A percentile compares a stretch with the other conserved stretches of the same genome.
These are phyloP conservation scores for Monochamus alternatus DNA, from an alignment of 2,888 invertebrate species.

Conservation along the genomic window DNA sequence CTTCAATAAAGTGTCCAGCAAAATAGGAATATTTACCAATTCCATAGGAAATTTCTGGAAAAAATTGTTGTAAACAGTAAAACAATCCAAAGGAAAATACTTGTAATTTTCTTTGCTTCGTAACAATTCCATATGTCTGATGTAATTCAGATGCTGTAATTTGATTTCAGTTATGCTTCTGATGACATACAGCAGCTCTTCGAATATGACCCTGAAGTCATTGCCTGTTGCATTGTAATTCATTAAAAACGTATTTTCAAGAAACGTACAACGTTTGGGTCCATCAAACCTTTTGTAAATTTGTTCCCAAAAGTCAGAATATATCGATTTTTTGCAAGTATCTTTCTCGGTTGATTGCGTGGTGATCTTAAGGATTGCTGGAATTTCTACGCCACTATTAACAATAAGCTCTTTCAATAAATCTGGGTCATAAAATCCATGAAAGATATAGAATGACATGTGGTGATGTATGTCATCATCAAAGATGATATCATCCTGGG, in stretches of 20 bases:
- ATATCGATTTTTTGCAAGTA: not conserved
- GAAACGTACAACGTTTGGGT: constrained; percentile 34
- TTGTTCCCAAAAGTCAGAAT: constrained; percentile 44
- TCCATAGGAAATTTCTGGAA: constrained; percentile 54
- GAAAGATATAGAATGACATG: constrained; percentile 57
- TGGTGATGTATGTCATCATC: constrained; percentile 58
- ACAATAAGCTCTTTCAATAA: constrained; percentile 50
- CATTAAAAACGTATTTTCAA: constrained; percentile 59
- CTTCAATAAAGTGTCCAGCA: constrained; percentile 55
- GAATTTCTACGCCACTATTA: constrained; percentile 49
- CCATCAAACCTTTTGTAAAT: constrained; percentile 47
- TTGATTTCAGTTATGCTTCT: constrained; percentile 57
- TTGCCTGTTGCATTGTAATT: constrained; percentile 37
- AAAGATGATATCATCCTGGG: constrained; percentile 54
- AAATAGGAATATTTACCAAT: constrained; percentile 48
- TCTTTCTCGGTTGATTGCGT: not conserved
- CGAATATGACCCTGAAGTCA: constrained; percentile 41
- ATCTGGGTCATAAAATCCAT: constrained; percentile 53
- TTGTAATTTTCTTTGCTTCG: constrained; percentile 42
- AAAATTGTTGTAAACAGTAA: constrained; percentile 52
- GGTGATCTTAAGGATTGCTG: constrained; percentile 52
- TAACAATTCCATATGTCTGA: constrained; percentile 53
- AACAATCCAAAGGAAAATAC: constrained; percentile 45
- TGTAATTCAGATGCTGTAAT: constrained; percentile 58
- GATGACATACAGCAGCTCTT: constrained; percentile 53